These are phyloP conservation scores for Trematocara marginatum DNA, from an alignment of 2,113 vertebrate genomes.

Conservation along the genomic window DNA sequence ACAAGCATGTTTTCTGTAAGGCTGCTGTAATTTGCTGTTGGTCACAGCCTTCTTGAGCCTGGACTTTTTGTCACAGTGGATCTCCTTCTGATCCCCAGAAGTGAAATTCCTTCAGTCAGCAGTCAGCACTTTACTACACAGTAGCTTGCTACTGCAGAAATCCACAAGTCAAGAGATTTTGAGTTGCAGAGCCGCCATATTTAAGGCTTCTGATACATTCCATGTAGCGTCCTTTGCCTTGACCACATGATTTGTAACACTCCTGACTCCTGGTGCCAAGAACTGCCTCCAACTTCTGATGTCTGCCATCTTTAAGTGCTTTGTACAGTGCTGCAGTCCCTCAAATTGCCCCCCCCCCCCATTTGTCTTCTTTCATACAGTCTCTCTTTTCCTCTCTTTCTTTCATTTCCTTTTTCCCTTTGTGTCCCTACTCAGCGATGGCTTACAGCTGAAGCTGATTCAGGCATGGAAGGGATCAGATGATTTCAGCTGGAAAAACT, in stretches of 20 bases:
- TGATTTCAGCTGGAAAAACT: constrained; percentile 70
- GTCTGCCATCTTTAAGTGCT: constrained; percentile 64
- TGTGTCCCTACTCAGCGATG: constrained; percentile 53
- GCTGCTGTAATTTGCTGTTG: constrained; percentile 1
- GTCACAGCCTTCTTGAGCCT: constrained; percentile 55
- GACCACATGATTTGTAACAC: constrained; percentile 40
- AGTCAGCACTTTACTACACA: constrained; percentile 61
- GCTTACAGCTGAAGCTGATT: constrained; percentile 69
- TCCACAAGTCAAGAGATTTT: constrained; percentile 58
- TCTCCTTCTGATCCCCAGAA: constrained; percentile 57
- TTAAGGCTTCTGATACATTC: constrained; percentile 52
- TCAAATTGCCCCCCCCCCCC: not conserved
- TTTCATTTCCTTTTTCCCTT: constrained; percentile 49
- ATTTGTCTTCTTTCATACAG: constrained; percentile 23
- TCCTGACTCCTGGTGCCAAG: constrained; percentile 36
- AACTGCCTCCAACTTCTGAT: constrained; percentile 47
- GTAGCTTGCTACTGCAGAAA: constrained; percentile 60
- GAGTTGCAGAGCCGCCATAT: constrained; percentile 44
- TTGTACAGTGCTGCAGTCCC: constrained; percentile 47
- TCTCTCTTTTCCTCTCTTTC: constrained; percentile 9
- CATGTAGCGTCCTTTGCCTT: constrained; percentile 41
- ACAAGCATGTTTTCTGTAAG: constrained; percentile 51
- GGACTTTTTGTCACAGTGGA: constrained; percentile 51
- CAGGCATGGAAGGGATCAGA: constrained; percentile 65
- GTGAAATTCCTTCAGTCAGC: constrained; percentile 57